A percentile compares a stretch with the other conserved stretches of the same genome.
phyloP scores from a whole-genome alignment of 2,797 vertebrate species.

The Alosa sapidissima region DNA sequence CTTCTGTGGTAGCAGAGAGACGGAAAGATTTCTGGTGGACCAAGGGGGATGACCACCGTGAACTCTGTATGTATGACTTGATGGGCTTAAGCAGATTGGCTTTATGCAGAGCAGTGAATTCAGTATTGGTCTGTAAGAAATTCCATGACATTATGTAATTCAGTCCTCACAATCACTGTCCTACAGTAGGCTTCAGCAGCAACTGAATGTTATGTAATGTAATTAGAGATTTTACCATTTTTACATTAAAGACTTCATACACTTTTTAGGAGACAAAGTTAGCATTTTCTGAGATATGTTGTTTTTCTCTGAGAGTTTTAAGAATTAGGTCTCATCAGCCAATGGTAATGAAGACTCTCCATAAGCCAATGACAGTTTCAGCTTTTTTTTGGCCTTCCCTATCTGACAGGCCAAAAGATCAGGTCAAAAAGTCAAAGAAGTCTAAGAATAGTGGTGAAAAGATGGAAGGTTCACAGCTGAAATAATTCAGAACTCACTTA shows the following conservation, averaged over 20 bases:
- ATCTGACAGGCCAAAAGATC: neutral
- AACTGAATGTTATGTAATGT: too few species aligned
- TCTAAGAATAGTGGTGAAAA: neutral
- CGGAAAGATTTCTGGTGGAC: neutral
- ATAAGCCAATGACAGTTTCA: neutral
- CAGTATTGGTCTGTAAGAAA: neutral
- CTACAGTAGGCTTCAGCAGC: too few species aligned
- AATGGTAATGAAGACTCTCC: neutral
- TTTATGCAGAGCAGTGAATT: neutral
- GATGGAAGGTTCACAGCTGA: neutral
- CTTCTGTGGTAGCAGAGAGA: neutral
- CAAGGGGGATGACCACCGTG: neutral
- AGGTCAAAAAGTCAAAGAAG: neutral
- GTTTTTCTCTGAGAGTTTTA: too few species aligned
- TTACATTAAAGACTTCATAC: neutral
- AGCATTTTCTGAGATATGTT: neutral
- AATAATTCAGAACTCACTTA: too few species aligned
- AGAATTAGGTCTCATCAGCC: neutral
- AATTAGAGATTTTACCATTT: neutral
- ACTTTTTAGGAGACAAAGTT: too few species aligned
- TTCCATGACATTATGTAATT: neutral
- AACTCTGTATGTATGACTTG: neutral
- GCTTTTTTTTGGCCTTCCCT: neutral
- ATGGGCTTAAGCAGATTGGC: neutral
- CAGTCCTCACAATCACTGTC: too few species aligned